These are phyloP conservation scores for Corvus cornix DNA, from an alignment of 2,113 vertebrate species.

Conservation along the genomic window DNA sequence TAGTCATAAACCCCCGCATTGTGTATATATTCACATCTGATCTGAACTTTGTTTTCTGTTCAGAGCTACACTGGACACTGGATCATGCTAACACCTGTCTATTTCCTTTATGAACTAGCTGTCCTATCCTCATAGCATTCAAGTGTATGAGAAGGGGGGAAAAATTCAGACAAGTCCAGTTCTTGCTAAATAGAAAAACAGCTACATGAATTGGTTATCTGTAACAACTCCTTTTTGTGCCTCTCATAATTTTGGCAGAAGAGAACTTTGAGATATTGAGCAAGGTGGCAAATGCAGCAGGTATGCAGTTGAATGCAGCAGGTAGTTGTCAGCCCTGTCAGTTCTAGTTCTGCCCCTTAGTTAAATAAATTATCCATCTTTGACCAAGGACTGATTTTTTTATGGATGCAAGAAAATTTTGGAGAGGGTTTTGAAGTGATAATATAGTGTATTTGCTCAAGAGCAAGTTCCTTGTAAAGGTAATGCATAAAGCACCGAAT, in stretches of 20 bases:
- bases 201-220: neutral
- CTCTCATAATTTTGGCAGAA: neutral
- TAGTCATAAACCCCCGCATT: neutral
- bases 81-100: neutral
- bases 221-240: neutral
- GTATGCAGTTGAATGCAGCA: neutral
- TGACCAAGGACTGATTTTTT: neutral
- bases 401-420: neutral
- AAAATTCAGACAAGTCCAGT: neutral
- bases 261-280: neutral
- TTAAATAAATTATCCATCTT: neutral
- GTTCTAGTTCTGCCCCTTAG: neutral
- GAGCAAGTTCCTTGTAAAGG: neutral
- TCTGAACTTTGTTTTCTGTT: neutral
- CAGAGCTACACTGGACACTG: neutral
- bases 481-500: neutral
- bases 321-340: neutral
- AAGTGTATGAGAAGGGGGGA: neutral
- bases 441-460: neutral
- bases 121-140: neutral
- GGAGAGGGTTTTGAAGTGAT: neutral
- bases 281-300: neutral
- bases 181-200: neutral
- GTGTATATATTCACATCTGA: neutral
- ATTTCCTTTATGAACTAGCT: neutral